Conservation (phyloP, 2,888 invertebrate species). For the Mimumesa dahlbomi region DNA sequence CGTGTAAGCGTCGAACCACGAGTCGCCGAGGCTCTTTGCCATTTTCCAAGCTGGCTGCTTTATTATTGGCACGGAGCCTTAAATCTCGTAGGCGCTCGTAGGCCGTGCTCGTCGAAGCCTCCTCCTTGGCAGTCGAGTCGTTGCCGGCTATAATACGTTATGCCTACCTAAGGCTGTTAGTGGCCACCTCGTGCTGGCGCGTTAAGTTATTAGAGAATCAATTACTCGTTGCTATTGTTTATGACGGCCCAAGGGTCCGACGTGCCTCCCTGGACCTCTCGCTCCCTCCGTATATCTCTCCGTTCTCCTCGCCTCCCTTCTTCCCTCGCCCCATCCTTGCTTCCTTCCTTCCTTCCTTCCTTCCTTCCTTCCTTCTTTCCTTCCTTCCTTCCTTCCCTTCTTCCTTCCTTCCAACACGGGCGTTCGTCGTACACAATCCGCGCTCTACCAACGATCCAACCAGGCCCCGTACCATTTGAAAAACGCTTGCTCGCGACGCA, state of each 20-base stretch:
- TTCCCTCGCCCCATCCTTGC: constrained; percentile 27
- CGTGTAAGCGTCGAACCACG: constrained; percentile 26
- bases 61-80: constrained; percentile 74
- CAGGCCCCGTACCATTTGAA: constrained; percentile 63
- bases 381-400: constrained; percentile 37
- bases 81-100: constrained; percentile 71
- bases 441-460: constrained; percentile 58
- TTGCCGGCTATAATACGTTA: constrained; percentile 74
- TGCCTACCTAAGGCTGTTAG: constrained; percentile 74
- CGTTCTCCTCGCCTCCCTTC: constrained; percentile 31
- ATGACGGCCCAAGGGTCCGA: constrained; percentile 76
- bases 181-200: constrained; percentile 74
- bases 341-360: constrained; percentile 27
- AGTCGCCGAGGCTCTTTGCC: constrained; percentile 47
- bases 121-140: constrained; percentile 60
- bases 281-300: constrained; percentile 36
- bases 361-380: constrained; percentile 34
- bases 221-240: constrained; percentile 80
- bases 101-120: constrained; percentile 59
- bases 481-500: no score
- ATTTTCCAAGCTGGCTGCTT: constrained; percentile 72
- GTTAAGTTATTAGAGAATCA: constrained; percentile 81
- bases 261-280: constrained; percentile 54
- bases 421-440: constrained; percentile 60
- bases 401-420: no score